These are phyloP conservation scores for Tragulus kanchil DNA, from an alignment of 2,113 vertebrate species.

Conservation along the genomic window DNA sequence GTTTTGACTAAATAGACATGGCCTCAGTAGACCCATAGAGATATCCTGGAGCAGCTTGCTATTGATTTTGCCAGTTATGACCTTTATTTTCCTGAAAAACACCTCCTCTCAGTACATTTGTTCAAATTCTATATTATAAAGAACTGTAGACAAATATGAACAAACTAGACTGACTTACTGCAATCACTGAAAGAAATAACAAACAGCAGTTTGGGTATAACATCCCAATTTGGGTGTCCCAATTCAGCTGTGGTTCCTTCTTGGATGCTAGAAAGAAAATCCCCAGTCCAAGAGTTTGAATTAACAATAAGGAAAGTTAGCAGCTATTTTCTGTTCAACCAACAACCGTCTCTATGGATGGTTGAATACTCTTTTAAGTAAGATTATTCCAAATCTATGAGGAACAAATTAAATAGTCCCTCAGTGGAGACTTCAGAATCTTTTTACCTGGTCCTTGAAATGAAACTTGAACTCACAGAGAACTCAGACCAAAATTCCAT, in stretches of 20 bases:
- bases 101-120: neutral
- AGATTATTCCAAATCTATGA: neutral
- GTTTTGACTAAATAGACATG: slow-evolving; percentile 52
- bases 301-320: neutral
- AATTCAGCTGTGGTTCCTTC: neutral
- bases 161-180: neutral
- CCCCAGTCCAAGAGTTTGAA: neutral
- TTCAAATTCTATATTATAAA: neutral
- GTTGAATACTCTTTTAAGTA: neutral
- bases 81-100: slow-evolving; percentile 26
- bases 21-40: neutral
- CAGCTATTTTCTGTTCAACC: neutral
- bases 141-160: neutral
- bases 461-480: slow-evolving; percentile 53
- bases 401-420: neutral
- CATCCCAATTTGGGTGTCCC: too few relatives aligned
- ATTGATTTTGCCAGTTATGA: neutral
- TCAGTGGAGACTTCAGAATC: neutral
- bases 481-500: slow-evolving; percentile 8
- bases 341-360: neutral
- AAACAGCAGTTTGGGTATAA: neutral
- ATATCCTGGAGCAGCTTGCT: neutral
- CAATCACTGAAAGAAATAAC: neutral
- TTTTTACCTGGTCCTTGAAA: neutral
- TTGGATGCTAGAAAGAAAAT: neutral